Evolutionary conservation across 2,113 vertebrate species (phyloP).

Genomic region (Trichomycterus rosablanca): DNA sequence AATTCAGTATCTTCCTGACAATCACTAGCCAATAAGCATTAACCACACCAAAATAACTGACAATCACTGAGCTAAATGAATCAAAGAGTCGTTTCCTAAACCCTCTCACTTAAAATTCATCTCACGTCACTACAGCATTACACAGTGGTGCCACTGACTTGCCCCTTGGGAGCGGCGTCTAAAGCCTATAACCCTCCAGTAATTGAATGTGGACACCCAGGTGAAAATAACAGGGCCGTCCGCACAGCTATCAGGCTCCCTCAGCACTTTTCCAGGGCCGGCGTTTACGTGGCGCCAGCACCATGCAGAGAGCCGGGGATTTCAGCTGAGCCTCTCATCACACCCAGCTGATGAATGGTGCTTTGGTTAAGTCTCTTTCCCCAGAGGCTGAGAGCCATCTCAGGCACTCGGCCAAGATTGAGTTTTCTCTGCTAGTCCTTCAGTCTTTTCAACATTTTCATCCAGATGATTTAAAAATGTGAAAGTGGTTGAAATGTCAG

Average conservation of each 20-base stretch:
- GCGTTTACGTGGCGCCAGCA: background rate
- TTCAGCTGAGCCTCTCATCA: conserved; percentile 25
- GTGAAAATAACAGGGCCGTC: conserved; percentile 26
- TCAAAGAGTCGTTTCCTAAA: too few relatives aligned
- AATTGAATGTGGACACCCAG: conserved; percentile 34
- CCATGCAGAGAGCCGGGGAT: background rate
- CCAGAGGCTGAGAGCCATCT: background rate
- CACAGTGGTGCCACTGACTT: background rate
- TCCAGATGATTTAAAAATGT: too few relatives aligned
- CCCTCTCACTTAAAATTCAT: conserved; percentile 2
- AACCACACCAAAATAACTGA: too few relatives aligned
- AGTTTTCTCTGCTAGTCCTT: background rate
- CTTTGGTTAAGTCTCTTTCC: conserved; percentile 17
- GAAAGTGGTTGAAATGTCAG: too few relatives aligned
- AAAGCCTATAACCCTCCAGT: conserved; percentile 32
- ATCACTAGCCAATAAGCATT: too few relatives aligned
- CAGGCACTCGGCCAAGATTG: background rate
- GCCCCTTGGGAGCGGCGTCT: conserved; percentile 13
- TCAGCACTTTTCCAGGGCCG: conserved; percentile 5
- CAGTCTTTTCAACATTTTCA: background rate
- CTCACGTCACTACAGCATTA: conserved; percentile 9
- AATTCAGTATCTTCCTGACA: too few relatives aligned
- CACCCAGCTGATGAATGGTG: background rate
- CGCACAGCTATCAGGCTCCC: background rate
- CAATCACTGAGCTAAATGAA: too few relatives aligned